A percentile compares a stretch with the other conserved stretches of the same genome.
Evolutionary conservation across 2,888 invertebrate genomes (phyloP).

Genomic region (Nomada fabriciana): DNA sequence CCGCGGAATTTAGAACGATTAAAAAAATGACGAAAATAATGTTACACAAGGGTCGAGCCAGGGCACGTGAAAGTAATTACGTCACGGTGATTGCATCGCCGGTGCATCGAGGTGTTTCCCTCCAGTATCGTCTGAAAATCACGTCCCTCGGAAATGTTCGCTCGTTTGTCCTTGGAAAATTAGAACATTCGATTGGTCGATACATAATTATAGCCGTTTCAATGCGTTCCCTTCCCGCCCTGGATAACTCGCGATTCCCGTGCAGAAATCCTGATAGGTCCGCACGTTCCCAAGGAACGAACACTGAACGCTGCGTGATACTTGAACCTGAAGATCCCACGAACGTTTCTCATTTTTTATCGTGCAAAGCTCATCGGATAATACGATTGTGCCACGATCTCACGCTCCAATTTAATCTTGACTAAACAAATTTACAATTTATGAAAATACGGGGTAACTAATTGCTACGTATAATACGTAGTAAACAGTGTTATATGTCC

Average conservation of each 20-base stretch:
- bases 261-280: conserved; percentile 47
- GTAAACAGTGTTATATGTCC: not conserved
- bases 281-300: conserved; percentile 46
- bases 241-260: conserved; percentile 55
- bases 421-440: conserved; percentile 18
- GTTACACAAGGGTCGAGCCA: conserved; percentile 49
- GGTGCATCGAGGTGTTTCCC: conserved; percentile 56
- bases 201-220: conserved; percentile 65
- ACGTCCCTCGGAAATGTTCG: conserved; percentile 46
- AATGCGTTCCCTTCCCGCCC: conserved; percentile 66
- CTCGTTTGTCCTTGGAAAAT: conserved; percentile 76
- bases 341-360: conserved; percentile 29
- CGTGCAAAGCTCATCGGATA: not conserved
- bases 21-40: conserved; percentile 6
- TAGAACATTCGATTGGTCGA: conserved; percentile 76
- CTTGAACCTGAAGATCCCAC: conserved; percentile 62
- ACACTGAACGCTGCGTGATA: conserved; percentile 10
- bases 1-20: conserved; percentile 31
- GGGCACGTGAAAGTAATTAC: conserved; percentile 62
- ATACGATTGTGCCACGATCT: conserved; percentile 1
- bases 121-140: conserved; percentile 61
- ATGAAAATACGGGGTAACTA: not conserved
- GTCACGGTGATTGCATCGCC: conserved; percentile 55
- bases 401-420: conserved; percentile 22
- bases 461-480: not conserved